These are phyloP conservation scores for Palythoa caribaeorum DNA, from an alignment of 92 coral and sea anemone genomes.

Conservation along the genomic window DNA sequence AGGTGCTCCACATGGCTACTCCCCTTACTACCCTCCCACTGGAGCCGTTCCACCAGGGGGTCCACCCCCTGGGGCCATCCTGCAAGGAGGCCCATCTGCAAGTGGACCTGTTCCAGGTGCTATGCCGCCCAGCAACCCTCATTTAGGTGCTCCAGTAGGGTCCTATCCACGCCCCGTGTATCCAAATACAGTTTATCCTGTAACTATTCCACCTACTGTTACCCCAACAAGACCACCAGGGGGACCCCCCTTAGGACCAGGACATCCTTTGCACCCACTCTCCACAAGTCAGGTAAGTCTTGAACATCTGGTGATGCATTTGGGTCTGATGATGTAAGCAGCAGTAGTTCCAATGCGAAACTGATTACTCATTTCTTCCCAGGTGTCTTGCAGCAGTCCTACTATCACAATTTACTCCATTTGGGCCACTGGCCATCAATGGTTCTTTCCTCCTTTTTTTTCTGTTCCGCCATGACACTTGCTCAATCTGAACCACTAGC, in stretches of 20 bases:
- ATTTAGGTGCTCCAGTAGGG: constrained; percentile 3
- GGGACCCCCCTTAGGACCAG: constrained; percentile 28
- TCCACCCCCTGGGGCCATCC: constrained; percentile 48
- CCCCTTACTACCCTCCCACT: constrained; percentile 62
- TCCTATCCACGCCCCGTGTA: constrained; percentile 43
- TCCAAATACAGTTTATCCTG: constrained; percentile 48
- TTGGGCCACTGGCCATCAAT: too few species aligned
- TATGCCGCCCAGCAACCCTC: not conserved
- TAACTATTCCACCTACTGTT: not conserved
- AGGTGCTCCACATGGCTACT: constrained; percentile 63
- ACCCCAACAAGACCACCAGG: constrained; percentile 13
- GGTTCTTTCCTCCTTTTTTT: too few species aligned
- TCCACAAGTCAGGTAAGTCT: constrained; percentile 18
- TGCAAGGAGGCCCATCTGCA: constrained; percentile 38
- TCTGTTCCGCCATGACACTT: too few species aligned
- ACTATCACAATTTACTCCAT: too few species aligned
- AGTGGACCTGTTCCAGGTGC: constrained; percentile 36
- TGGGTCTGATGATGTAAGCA: too few species aligned
- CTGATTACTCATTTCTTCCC: too few species aligned
- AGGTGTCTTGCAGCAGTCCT: too few species aligned
- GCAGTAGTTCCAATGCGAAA: too few species aligned
- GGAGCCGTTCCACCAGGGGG: constrained; percentile 55
- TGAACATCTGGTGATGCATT: not conserved
- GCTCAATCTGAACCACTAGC: too few species aligned
- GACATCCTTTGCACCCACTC: not conserved